These are phyloP conservation scores for Athene cunicularia DNA, from an alignment of 2,113 vertebrate species.

Conservation along the genomic window DNA sequence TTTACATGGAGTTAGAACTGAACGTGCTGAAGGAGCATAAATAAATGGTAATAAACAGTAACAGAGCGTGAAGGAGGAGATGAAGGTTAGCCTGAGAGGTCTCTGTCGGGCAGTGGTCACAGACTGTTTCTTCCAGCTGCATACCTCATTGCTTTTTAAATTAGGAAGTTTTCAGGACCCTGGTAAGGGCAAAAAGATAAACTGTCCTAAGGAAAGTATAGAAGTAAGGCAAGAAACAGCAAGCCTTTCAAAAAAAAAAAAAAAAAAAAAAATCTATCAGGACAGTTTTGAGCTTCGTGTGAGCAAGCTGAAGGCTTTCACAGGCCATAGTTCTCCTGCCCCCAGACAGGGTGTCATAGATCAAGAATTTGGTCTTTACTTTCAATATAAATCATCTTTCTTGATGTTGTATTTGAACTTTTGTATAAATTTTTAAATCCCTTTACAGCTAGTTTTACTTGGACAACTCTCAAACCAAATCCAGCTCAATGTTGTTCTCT, in stretches of 20 bases:
- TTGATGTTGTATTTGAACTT: not conserved
- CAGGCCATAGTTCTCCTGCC: not conserved
- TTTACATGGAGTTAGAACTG: not conserved
- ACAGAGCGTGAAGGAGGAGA: slow-evolving; percentile 10
- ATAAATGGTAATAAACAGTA: not conserved
- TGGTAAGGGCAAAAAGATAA: not conserved
- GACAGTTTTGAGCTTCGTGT: not conserved
- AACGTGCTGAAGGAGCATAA: not conserved
- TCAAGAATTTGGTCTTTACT: not conserved
- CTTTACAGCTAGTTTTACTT: not conserved
- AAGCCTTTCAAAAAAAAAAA: not conserved
- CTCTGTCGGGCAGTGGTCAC: not conserved
- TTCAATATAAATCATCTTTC: not conserved
- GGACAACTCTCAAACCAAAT: not conserved
- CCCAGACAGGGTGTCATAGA: not conserved
- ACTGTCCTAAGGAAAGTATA: not conserved
- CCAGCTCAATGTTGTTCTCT: not conserved
- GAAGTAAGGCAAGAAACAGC: not conserved
- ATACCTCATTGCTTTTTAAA: not conserved
- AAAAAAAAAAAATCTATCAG: not conserved
- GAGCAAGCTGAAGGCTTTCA: not conserved
- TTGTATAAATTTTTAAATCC: not conserved
- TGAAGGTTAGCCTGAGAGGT: not conserved
- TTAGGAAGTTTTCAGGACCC: not conserved
- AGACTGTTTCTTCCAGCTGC: not conserved